Percentiles rank a stretch among this genome's conserved stretches.
Evolutionary conservation across 1,140 invertebrate genomes (phyloP).

Genomic region (Macrosteles quadrilineatus): DNA sequence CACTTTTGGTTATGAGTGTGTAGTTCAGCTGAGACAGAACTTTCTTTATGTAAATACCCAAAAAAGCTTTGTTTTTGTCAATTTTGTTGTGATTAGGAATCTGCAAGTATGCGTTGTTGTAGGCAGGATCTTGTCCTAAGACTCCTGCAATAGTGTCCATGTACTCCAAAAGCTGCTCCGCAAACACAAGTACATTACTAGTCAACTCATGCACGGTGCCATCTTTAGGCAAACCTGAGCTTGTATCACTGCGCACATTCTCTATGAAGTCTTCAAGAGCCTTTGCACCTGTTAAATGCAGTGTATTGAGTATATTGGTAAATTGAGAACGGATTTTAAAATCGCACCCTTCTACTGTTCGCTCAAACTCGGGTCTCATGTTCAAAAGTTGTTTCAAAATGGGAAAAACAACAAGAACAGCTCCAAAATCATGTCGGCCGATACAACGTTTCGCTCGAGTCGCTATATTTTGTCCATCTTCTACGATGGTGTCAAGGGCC

Average conservation of each 20-base stretch:
- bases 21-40: constrained; percentile 83
- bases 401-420: constrained; percentile 82
- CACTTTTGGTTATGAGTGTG: constrained; percentile 81
- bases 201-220: constrained; percentile 96
- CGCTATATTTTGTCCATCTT: constrained; percentile 79
- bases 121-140: constrained; percentile 61
- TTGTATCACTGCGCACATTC: constrained; percentile 80
- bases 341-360: constrained; percentile 73
- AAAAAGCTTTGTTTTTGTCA: constrained; percentile 52
- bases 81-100: constrained; percentile 47
- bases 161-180: constrained; percentile 81
- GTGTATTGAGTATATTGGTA: constrained; percentile 68
- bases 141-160: constrained; percentile 71
- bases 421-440: constrained; percentile 76
- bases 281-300: constrained; percentile 78
- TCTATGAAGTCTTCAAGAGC: constrained; percentile 93
- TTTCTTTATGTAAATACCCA: constrained; percentile 82
- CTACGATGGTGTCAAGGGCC: constrained; percentile 80
- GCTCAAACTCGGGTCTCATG: constrained; percentile 82
- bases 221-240: constrained; percentile 85
- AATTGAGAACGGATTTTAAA: constrained; percentile 70
- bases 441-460: constrained; percentile 76
- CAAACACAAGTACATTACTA: constrained; percentile 87
- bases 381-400: constrained; percentile 79
- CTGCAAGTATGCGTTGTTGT: constrained; percentile 52